phyloP scores from a whole-genome alignment of 2,113 vertebrate genomes.

The Chaenogobius annularis region DNA sequence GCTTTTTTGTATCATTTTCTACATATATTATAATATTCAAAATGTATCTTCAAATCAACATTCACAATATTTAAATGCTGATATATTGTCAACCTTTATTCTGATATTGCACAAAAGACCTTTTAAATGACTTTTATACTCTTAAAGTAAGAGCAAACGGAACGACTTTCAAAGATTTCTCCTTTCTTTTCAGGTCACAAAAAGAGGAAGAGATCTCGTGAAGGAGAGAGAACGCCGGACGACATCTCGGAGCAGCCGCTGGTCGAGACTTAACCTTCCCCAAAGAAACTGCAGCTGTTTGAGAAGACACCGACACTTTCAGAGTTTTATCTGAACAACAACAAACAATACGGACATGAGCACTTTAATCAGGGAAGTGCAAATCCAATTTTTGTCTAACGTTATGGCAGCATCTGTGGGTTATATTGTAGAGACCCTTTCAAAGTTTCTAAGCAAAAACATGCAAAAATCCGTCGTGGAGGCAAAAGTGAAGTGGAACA shows the following conservation, averaged over 20 bases:
- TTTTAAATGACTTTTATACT: no score
- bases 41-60: no score
- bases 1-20: no score
- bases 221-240: constrained; percentile 83
- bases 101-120: no score
- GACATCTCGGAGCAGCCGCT: constrained; percentile 78
- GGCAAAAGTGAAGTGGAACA: no score
- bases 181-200: constrained; percentile 92
- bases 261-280: constrained; percentile 67
- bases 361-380: not conserved
- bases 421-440: not conserved
- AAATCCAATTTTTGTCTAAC: not conserved
- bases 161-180: no score
- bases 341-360: not conserved
- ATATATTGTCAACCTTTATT: no score
- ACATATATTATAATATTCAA: no score
- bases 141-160: no score
- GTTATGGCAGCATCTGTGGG: not conserved
- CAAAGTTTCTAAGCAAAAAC: no score
- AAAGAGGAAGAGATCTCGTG: constrained; percentile 81
- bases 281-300: constrained; percentile 10
- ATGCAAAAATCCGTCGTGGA: no score
- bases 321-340: constrained; percentile 66
- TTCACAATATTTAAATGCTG: no score
- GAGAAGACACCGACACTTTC: constrained; percentile 28